A percentile compares a stretch with the other conserved stretches of the same genome.
These are phyloP conservation scores for Sinocyclocheilus grahami DNA, from an alignment of 2,113 vertebrate species.

Conservation along the genomic window DNA sequence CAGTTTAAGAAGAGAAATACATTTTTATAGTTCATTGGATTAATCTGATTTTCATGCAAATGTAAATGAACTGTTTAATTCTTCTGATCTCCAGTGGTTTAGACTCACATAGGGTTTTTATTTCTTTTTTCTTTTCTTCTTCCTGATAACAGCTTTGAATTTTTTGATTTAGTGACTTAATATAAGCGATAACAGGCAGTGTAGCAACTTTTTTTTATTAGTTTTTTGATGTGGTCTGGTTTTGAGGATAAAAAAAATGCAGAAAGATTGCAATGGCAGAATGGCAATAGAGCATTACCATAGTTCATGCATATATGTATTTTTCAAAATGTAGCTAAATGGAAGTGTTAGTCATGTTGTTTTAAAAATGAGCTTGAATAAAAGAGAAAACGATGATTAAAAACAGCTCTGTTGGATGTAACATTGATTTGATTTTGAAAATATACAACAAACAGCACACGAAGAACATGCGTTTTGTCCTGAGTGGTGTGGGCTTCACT, in stretches of 20 bases:
- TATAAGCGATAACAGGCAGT: not conserved
- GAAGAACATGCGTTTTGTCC: not conserved
- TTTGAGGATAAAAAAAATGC: not conserved
- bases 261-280: not conserved
- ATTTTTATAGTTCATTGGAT: not conserved
- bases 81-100: not conserved
- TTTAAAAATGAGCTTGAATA: not conserved
- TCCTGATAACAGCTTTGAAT: not conserved
- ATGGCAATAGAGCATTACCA: not conserved
- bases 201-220: not conserved
- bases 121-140: not conserved
- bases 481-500: not conserved
- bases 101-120: not conserved
- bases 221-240: not conserved
- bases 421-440: not conserved
- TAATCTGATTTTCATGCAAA: not conserved
- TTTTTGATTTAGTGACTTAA: not conserved
- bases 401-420: not conserved
- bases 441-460: not conserved
- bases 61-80: slow-evolving; percentile 9
- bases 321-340: not conserved
- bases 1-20: not conserved
- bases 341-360: not conserved
- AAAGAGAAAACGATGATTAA: not conserved
- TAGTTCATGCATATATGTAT: not conserved